Percentiles rank a stretch among this genome's conserved stretches.
These are phyloP conservation scores for Chelonus insularis DNA, from an alignment of 1,140 invertebrate species.

Conservation along the genomic window DNA sequence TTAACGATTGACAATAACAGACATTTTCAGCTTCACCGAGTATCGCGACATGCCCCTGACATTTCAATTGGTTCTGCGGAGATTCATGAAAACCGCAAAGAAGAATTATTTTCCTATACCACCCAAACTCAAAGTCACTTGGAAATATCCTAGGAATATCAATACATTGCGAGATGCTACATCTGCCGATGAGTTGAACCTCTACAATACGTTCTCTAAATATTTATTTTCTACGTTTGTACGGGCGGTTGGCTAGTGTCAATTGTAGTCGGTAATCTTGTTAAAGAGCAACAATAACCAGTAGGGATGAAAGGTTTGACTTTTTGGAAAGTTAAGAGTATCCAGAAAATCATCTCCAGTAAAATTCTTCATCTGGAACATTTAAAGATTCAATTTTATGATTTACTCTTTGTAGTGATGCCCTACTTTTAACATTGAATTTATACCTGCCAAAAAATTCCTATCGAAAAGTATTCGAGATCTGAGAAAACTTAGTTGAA, in stretches of 20 bases:
- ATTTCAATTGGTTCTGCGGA: constrained; percentile 36
- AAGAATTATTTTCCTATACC: constrained; percentile 12
- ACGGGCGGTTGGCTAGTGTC: constrained; percentile 31
- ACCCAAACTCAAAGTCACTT: constrained; percentile 2
- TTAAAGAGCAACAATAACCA: constrained; percentile 39
- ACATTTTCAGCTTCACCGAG: constrained; percentile 7
- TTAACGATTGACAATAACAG: constrained; percentile 30
- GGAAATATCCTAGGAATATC: not conserved
- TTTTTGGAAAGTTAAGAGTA: not conserved
- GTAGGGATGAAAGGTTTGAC: not conserved
- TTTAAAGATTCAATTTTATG: not conserved
- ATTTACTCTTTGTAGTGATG: not conserved
- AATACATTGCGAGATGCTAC: constrained; percentile 24
- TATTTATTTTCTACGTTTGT: constrained; percentile 46
- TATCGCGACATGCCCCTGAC: constrained; percentile 31
- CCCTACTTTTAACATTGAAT: not conserved
- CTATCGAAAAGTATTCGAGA: not conserved
- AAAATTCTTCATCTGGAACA: not conserved
- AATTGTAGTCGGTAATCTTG: constrained; percentile 41
- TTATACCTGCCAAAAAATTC: not conserved
- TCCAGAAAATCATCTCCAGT: not conserved
- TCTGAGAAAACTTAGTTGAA: too few species aligned
- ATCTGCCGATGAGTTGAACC: constrained; percentile 34
- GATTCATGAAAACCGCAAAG: constrained; percentile 34
- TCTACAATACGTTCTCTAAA: constrained; percentile 46